phyloP scores from a whole-genome alignment of 2,113 vertebrate genomes.

The human (Homo sapiens) region GRCh38 chr22:38548001-38548500 shows the following conservation, averaged over 20 bases:
- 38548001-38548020: neutral
- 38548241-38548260: neutral
- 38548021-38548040: conserved; percentile 8
- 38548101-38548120: neutral
- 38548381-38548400: neutral
- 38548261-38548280: neutral
- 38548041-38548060: neutral
- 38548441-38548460: neutral
- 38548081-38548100: neutral
- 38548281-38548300: too few relatives aligned
- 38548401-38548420: neutral
- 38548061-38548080: neutral
- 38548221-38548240: neutral
- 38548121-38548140: neutral
- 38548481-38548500: neutral
- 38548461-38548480: neutral
- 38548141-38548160: neutral
- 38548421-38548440: neutral
- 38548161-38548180: neutral
- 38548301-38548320: neutral
- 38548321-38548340: neutral
- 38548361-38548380: neutral
- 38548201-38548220: neutral
- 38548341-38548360: neutral
- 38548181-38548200: neutral